phyloP scores from a whole-genome alignment of 2,113 vertebrate species.

The Donacobius atricapilla region DNA sequence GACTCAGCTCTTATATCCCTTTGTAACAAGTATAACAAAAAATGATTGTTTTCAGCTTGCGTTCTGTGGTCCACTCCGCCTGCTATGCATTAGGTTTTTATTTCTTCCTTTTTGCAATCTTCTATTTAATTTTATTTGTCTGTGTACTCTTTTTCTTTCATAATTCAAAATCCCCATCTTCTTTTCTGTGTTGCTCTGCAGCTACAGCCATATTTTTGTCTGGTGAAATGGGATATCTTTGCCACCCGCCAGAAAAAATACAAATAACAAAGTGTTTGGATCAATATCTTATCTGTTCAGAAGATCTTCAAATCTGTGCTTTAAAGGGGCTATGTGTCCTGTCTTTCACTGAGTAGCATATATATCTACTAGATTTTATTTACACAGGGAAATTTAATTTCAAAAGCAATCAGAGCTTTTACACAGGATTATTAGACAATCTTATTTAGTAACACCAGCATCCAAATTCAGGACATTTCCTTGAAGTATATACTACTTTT shows the following conservation, averaged over 20 bases:
- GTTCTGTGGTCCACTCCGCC: background rate
- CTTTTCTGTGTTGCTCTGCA: background rate
- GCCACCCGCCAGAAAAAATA: background rate
- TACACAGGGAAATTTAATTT: background rate
- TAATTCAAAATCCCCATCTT: background rate
- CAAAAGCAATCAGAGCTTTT: background rate
- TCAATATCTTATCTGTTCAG: background rate
- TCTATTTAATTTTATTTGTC: background rate
- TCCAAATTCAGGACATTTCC: background rate
- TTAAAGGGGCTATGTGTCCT: background rate
- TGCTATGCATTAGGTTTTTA: background rate
- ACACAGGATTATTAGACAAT: background rate
- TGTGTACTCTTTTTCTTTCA: background rate
- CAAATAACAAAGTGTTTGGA: background rate
- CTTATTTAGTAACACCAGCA: background rate
- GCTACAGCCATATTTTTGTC: background rate
- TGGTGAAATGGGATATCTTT: background rate
- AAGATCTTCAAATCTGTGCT: background rate
- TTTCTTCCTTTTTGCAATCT: background rate
- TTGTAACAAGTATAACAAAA: background rate
- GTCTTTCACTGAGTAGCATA: background rate
- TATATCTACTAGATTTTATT: background rate
- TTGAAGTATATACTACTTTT: background rate
- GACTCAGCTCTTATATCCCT: background rate
- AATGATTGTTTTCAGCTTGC: background rate